A percentile compares a stretch with the other conserved stretches of the same genome.
These are phyloP conservation scores for Prionailurus bengalensis DNA, from an alignment of 2,113 vertebrate genomes.

Conservation along the genomic window DNA sequence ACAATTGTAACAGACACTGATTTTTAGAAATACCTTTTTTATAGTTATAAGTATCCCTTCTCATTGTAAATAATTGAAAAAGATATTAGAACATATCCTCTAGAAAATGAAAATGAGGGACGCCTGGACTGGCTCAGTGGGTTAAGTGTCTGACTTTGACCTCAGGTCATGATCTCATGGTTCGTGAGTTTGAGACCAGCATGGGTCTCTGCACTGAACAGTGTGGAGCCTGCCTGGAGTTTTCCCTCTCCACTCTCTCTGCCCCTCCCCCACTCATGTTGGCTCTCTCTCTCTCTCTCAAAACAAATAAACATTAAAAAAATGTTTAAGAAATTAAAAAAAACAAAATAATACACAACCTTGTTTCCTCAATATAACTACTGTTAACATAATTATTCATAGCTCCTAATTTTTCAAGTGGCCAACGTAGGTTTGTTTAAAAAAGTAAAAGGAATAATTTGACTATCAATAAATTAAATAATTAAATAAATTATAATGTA, in stretches of 20 bases:
- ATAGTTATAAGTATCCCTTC: neutral
- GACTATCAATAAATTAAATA: constrained; percentile 16
- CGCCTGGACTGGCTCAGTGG: too few species aligned
- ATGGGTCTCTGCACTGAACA: too few species aligned
- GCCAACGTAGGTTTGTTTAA: neutral
- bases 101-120: neutral
- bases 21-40: neutral
- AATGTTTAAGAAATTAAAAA: too few species aligned
- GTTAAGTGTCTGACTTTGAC: too few species aligned
- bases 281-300: too few species aligned
- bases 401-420: neutral
- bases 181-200: too few species aligned
- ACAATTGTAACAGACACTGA: neutral
- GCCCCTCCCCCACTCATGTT: too few species aligned
- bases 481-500: neutral
- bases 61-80: neutral
- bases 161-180: too few species aligned
- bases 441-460: constrained; percentile 10
- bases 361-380: neutral
- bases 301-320: too few species aligned
- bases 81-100: neutral
- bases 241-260: too few species aligned
- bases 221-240: too few species aligned
- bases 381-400: neutral
- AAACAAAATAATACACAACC: neutral